phyloP scores from a whole-genome alignment of 1,140 invertebrate genomes.

The Hypothenemus hampei region DNA sequence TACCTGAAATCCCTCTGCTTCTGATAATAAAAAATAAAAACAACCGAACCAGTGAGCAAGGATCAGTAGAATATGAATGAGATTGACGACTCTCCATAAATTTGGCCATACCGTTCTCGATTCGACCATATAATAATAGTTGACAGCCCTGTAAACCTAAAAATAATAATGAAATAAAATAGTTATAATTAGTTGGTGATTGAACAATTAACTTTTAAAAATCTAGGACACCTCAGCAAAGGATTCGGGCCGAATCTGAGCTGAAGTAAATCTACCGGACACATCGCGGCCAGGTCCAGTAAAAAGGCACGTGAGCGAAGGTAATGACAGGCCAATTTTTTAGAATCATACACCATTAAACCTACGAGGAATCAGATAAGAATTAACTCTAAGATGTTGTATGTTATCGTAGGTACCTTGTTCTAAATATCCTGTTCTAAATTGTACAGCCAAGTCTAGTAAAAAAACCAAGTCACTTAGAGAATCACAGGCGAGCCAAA shows the following conservation, averaged over 20 bases:
- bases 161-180: background rate
- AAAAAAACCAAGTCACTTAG: slow-evolving; percentile 84
- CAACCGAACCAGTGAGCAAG: slow-evolving; percentile 96
- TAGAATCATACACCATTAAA: slow-evolving; percentile 86
- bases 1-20: slow-evolving; percentile 81
- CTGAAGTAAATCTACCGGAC: slow-evolving; percentile 84
- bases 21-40: slow-evolving; percentile 92
- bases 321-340: slow-evolving; percentile 86
- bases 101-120: slow-evolving; percentile 93
- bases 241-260: slow-evolving; percentile 72
- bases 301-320: slow-evolving; percentile 77
- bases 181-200: background rate
- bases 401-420: slow-evolving; percentile 56
- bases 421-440: slow-evolving; percentile 92
- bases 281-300: slow-evolving; percentile 77
- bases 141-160: slow-evolving; percentile 82
- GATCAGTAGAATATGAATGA: slow-evolving; percentile 91
- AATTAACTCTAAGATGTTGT: background rate
- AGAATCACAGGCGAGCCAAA: slow-evolving; percentile 78
- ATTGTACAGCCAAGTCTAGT: slow-evolving; percentile 82
- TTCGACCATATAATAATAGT: slow-evolving; percentile 95
- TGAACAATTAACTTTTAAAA: slow-evolving; percentile 60
- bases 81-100: slow-evolving; percentile 90
- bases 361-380: background rate
- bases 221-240: slow-evolving; percentile 76